Conservation (phyloP, 2,888 invertebrate species). For the Lithophane socia region DNA sequence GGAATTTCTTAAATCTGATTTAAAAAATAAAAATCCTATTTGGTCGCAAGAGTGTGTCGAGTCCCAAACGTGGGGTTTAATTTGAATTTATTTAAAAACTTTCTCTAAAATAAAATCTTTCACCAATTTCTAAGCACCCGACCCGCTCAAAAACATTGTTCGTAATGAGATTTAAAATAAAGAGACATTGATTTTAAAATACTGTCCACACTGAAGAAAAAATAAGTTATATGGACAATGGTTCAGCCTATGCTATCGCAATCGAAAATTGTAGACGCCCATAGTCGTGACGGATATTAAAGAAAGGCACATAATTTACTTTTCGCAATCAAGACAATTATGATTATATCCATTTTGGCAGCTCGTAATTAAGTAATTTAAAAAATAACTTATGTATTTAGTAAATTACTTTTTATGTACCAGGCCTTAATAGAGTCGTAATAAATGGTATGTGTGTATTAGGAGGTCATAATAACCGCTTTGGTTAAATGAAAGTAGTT, state of each 20-base stretch:
- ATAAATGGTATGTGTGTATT: constrained; percentile 40
- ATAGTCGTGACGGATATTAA: constrained; percentile 42
- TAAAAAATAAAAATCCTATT: too few relatives aligned
- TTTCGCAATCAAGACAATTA: constrained; percentile 23
- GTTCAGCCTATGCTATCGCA: constrained; percentile 7
- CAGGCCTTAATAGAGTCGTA: constrained; percentile 36
- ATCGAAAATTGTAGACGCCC: constrained; percentile 41
- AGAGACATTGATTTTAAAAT: constrained; percentile 5
- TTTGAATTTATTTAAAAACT: neutral
- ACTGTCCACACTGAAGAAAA: neutral
- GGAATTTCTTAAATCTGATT: too few relatives aligned
- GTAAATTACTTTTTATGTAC: constrained; percentile 34
- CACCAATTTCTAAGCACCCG: too few relatives aligned
- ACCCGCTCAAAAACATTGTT: neutral
- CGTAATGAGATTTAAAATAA: neutral
- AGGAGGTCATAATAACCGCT: constrained; percentile 11
- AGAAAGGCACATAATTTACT: constrained; percentile 37
- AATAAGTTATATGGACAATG: constrained; percentile 15
- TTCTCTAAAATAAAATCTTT: neutral
- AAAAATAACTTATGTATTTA: constrained; percentile 36
- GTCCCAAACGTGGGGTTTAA: neutral
- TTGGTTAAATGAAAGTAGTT: constrained; percentile 25
- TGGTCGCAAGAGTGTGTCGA: neutral
- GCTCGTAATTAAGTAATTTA: constrained; percentile 38
- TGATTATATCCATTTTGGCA: constrained; percentile 49